Evolutionary conservation across 2,113 vertebrate genomes (phyloP), one percentile per base, ranked within the genome.

Genomic region (Chloebia gouldiae): DNA sequence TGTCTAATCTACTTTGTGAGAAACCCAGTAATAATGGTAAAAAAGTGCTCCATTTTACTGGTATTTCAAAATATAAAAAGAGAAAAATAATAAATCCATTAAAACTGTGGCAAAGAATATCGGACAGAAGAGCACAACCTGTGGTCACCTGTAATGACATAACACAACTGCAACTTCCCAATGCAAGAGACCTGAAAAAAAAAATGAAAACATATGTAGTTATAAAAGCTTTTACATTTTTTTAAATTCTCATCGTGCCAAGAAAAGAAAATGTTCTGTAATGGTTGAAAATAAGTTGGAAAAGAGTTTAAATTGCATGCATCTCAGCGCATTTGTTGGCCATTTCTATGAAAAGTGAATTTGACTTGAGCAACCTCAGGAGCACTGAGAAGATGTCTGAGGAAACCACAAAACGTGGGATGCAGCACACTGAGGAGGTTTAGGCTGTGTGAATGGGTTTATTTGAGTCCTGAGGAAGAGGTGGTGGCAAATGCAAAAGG

Each of bases 351-450:
- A 37, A 56, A 72, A 54, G 13, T 6, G 30, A 60, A 20, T 47
- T 64, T 75, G 56, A 54, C 10, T 35, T 22, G 15, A 79, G 47
- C 39, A 53, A 9, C 14, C 23, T 3, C 6, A 21, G 33, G 40
- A 51, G 3, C 21, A 14, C 0, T 5, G 37, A 51, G 64, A 39
- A 50, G 30, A 28, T 11, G 6, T 30, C 11, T 8, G 4, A 6
- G 24, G 9, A 60, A 79, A 30, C 21, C 3, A 2, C 1, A 12
- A 40, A 56, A 17, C 0, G 0, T 5, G n/a, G 13, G 37, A 10
- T 72, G 31, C 47, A 61, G 28, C 5, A 11, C 6, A 2, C 9
- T 23, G 20, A 18, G 27, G n/a, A 49, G 11, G 7, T 19, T 45
- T 47, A 39, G 45, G 0, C 10, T 31, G 17, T 9, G 10, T 17